A percentile compares a stretch with the other conserved stretches of the same genome.
These are phyloP conservation scores for Diplazon laetatorius DNA, from an alignment of 2,888 invertebrate genomes.

Conservation along the genomic window DNA sequence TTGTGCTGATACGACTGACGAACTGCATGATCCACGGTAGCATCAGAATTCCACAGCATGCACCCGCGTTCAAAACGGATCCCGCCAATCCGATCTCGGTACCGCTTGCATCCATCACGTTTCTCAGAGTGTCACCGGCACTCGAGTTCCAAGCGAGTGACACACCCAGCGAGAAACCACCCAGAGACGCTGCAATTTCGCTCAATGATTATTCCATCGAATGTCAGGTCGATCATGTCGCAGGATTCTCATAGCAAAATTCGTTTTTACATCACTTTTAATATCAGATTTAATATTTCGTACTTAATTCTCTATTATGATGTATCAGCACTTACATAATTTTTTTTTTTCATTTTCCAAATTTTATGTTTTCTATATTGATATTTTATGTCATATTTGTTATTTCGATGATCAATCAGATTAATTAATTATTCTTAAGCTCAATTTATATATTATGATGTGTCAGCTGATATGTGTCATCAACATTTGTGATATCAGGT, in stretches of 20 bases:
- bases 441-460: no score
- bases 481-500: no score
- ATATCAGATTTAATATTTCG: no score
- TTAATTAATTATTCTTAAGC: no score
- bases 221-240: neutral
- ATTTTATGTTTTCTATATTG: no score
- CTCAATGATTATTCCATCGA: constrained; percentile 36
- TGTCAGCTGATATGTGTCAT: no score
- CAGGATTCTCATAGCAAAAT: neutral
- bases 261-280: neutral
- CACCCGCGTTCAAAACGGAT: constrained; percentile 72
- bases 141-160: constrained; percentile 78
- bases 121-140: constrained; percentile 69
- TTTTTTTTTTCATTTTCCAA: no score
- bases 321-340: no score
- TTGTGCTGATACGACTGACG: constrained; percentile 66
- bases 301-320: no score
- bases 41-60: constrained; percentile 70
- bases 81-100: constrained; percentile 73
- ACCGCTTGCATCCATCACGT: constrained; percentile 67
- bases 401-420: no score
- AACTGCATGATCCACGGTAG: constrained; percentile 69
- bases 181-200: constrained; percentile 74
- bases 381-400: no score
- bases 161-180: constrained; percentile 76